Evolutionary conservation across 2,888 invertebrate genomes (phyloP).

Genomic region (Lepidocyrtoides sp.): DNA sequence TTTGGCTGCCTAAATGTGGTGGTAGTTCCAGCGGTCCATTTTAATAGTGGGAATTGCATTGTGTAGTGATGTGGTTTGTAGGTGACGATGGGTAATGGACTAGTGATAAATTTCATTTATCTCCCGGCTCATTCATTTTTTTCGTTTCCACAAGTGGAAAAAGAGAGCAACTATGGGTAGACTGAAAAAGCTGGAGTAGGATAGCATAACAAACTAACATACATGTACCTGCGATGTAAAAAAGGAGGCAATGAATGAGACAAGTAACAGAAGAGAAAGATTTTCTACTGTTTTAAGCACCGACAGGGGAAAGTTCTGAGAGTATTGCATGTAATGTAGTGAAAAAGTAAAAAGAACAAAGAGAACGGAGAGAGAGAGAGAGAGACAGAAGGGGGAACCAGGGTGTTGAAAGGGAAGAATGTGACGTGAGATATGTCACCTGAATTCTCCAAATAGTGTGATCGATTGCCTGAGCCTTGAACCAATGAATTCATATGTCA

Average conservation of each 20-base stretch:
- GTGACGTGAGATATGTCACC: constrained; percentile 71
- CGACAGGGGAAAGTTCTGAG: constrained; percentile 44
- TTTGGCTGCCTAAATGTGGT: background rate
- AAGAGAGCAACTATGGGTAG: background rate
- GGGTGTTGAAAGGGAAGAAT: constrained; percentile 55
- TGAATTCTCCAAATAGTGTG: constrained; percentile 65
- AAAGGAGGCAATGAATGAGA: constrained; percentile 11
- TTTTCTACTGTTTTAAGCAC: constrained; percentile 56
- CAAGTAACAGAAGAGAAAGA: constrained; percentile 30
- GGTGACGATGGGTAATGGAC: constrained; percentile 73
- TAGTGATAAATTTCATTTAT: constrained; percentile 72
- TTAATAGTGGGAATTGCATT: constrained; percentile 58
- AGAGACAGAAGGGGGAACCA: background rate
- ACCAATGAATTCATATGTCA: constrained; percentile 71
- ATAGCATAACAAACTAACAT: background rate
- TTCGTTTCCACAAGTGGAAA: constrained; percentile 60
- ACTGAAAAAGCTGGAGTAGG: background rate
- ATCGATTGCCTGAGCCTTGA: constrained; percentile 67
- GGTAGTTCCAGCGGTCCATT: constrained; percentile 21
- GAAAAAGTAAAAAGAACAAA: background rate
- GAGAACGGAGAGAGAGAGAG: background rate
- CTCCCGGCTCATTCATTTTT: constrained; percentile 67
- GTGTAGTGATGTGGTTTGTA: constrained; percentile 52
- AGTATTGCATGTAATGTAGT: background rate
- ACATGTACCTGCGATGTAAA: too few relatives aligned